A percentile compares a stretch with the other conserved stretches of the same genome.
Conservation (phyloP, 2,113 vertebrate genomes). For the Alosa alosa region DNA sequence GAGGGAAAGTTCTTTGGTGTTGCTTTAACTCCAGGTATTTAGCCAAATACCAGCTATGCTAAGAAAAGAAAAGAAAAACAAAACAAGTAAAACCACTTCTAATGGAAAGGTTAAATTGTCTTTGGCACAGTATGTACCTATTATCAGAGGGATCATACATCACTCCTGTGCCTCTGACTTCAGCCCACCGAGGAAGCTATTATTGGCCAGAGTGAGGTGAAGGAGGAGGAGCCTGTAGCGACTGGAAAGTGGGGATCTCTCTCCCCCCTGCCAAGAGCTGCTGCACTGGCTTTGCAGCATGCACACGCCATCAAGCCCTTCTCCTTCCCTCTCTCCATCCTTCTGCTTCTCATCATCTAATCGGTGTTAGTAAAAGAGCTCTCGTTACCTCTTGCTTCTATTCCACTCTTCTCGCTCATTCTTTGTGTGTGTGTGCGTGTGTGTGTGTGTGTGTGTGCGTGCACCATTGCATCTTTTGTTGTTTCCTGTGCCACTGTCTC, state of each 20-base stretch:
- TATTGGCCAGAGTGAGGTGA: not conserved
- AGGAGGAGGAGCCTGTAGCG: conserved; percentile 2
- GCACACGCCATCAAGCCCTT: not conserved
- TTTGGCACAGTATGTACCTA: not conserved
- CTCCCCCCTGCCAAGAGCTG: not conserved
- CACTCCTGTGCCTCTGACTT: not conserved
- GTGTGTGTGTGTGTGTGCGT: not conserved
- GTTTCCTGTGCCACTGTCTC: not conserved
- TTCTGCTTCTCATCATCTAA: not conserved
- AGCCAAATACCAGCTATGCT: too few relatives aligned
- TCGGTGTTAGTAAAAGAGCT: not conserved
- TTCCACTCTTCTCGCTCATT: not conserved
- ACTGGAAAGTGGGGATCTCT: not conserved
- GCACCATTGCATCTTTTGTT: not conserved
- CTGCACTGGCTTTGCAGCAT: not conserved
- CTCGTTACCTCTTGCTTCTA: not conserved
- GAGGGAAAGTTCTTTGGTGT: too few relatives aligned
- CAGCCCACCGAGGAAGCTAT: not conserved
- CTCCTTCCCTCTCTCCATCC: not conserved
- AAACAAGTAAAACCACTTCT: too few relatives aligned
- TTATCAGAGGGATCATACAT: not conserved
- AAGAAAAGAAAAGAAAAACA: too few relatives aligned
- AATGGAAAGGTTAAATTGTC: too few relatives aligned
- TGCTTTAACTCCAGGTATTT: too few relatives aligned
- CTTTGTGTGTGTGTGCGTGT: too few relatives aligned